These are phyloP conservation scores for Nipponia nippon DNA, from an alignment of 2,113 vertebrate genomes.

Conservation along the genomic window DNA sequence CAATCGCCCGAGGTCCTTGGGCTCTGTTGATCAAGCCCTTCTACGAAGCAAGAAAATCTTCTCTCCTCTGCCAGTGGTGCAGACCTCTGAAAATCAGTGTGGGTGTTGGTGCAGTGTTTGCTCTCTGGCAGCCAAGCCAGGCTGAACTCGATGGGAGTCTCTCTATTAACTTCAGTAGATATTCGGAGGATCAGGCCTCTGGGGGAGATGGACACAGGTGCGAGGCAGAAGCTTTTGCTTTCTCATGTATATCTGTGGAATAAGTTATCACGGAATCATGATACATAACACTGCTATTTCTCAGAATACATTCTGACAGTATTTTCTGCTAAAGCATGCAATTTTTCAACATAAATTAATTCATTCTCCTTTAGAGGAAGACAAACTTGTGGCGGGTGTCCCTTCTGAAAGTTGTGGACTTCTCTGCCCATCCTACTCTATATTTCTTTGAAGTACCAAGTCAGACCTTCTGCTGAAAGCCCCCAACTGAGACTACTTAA, in stretches of 20 bases:
- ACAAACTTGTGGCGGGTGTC: background rate
- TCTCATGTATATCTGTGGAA: background rate
- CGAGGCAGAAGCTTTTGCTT: background rate
- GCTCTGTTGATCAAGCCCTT: background rate
- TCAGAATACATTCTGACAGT: background rate
- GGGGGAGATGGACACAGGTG: rapidly evolving
- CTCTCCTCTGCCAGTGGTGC: rapidly evolving
- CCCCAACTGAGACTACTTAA: background rate
- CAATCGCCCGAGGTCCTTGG: background rate
- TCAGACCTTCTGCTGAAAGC: background rate
- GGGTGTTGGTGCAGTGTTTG: rapidly evolving
- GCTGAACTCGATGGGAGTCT: background rate
- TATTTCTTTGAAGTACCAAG: background rate
- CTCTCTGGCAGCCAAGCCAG: background rate
- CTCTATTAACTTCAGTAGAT: background rate
- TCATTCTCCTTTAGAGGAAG: background rate
- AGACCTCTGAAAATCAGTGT: background rate
- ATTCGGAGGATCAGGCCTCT: background rate
- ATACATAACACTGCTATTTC: background rate
- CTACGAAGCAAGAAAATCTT: background rate
- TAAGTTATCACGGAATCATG: background rate
- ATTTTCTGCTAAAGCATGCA: background rate
- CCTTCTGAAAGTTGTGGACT: background rate
- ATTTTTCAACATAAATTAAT: background rate
- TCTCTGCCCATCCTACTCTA: background rate